Percentiles rank a stretch among this genome's conserved stretches.
Conservation (phyloP, 2,888 invertebrate genomes). For the Iselma pallidipennis region DNA sequence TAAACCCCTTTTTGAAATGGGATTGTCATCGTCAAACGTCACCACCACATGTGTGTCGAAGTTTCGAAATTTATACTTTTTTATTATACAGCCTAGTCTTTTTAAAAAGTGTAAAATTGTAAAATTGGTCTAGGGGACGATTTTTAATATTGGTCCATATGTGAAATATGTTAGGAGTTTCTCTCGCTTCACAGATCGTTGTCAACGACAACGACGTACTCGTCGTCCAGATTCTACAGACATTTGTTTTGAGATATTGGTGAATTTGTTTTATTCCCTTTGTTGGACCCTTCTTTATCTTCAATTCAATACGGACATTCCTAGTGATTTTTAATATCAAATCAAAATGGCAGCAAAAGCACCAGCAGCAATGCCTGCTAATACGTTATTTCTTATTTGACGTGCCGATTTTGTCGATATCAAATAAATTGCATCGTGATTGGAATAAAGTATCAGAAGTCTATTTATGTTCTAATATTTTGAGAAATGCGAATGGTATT, state of each 20-base stretch:
- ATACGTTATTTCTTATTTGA: conserved; percentile 3
- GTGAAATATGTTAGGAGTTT: conserved; percentile 36
- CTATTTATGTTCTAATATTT: background rate
- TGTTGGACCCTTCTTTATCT: conserved; percentile 20
- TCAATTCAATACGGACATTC: background rate
- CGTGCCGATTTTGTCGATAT: background rate
- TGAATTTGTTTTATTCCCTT: conserved; percentile 33
- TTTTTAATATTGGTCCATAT: conserved; percentile 42
- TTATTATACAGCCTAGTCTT: conserved; percentile 35
- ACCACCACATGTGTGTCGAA: conserved; percentile 36
- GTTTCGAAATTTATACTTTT: conserved; percentile 48
- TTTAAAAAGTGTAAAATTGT: conserved; percentile 49
- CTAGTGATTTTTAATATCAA: background rate
- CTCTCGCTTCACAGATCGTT: background rate
- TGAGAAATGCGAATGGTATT: conserved; percentile 1
- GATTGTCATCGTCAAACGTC: conserved; percentile 42
- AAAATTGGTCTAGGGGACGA: conserved; percentile 42
- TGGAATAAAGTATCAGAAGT: background rate
- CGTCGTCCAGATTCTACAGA: conserved; percentile 32
- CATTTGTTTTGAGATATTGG: conserved; percentile 44
- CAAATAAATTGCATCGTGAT: background rate
- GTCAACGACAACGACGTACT: background rate
- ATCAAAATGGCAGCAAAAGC: background rate
- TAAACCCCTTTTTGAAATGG: conserved; percentile 48
- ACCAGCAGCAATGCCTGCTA: background rate